Conservation (phyloP, 2,888 invertebrate genomes). For the Buathra laborator region DNA sequence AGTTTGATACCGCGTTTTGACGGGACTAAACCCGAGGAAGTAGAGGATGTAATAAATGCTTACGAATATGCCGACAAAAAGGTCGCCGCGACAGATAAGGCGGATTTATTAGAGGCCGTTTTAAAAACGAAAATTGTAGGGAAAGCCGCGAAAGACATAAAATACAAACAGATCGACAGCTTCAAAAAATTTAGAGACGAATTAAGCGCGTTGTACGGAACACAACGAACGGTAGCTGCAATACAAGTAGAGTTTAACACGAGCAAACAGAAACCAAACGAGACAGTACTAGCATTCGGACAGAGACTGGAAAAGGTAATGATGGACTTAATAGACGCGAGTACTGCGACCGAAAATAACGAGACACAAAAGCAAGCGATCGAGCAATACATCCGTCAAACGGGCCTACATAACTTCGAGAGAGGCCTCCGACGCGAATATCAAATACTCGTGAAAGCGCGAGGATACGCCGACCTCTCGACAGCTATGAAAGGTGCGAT, state of each 20-base stretch:
- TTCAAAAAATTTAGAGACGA: conserved; percentile 2
- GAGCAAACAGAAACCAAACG: conserved; percentile 8
- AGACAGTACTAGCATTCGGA: conserved; percentile 12
- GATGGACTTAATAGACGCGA: conserved; percentile 31
- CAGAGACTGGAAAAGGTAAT: conserved; percentile 17
- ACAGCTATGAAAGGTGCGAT: conserved; percentile 23
- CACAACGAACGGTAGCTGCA: not conserved
- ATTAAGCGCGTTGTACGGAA: conserved; percentile 16
- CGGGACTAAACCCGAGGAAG: conserved; percentile 38
- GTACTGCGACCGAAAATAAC: not conserved
- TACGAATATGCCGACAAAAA: conserved; percentile 28
- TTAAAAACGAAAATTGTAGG: conserved; percentile 12
- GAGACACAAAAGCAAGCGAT: not conserved
- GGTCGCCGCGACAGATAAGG: not conserved
- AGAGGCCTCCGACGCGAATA: conserved; percentile 18
- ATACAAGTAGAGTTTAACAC: conserved; percentile 25
- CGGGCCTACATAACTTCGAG: conserved; percentile 15
- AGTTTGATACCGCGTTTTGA: conserved; percentile 17
- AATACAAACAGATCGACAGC: conserved; percentile 21
- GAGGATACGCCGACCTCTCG: not conserved
- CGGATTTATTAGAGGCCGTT: not conserved
- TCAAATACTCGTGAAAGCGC: conserved; percentile 23
- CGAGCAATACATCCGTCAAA: conserved; percentile 4
- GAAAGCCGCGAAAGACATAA: conserved; percentile 1
- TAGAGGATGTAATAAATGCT: conserved; percentile 17